A percentile compares a stretch with the other conserved stretches of the same genome.
These are phyloP conservation scores for Poecilia velifera DNA, from an alignment of 2,797 vertebrate species.

Conservation along the genomic window DNA sequence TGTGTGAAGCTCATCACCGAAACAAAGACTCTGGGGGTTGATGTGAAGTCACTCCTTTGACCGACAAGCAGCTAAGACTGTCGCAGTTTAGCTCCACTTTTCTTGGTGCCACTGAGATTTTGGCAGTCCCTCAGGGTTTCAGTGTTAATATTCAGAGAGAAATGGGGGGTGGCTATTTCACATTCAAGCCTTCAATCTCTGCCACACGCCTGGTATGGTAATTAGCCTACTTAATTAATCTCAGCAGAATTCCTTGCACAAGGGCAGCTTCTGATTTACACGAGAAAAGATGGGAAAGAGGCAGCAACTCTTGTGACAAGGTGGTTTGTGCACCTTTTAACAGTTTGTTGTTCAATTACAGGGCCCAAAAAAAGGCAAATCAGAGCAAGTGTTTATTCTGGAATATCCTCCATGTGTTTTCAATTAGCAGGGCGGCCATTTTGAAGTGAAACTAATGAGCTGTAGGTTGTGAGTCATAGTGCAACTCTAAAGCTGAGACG, in stretches of 20 bases:
- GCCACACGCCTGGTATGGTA: constrained; percentile 77
- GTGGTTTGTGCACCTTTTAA: constrained; percentile 39
- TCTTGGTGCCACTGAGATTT: constrained; percentile 67
- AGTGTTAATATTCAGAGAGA: constrained; percentile 80
- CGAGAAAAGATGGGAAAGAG: constrained; percentile 64
- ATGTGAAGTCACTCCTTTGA: constrained; percentile 44
- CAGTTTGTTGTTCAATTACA: constrained; percentile 26
- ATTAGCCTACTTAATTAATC: constrained; percentile 82
- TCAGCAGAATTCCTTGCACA: constrained; percentile 73
- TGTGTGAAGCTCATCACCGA: constrained; percentile 33
- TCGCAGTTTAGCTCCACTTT: constrained; percentile 67
- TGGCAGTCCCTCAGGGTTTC: constrained; percentile 72
- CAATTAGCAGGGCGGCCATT: constrained; percentile 74
- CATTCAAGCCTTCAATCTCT: constrained; percentile 75
- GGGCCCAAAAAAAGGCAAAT: constrained; percentile 27
- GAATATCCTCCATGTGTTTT: constrained; percentile 66
- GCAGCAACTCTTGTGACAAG: constrained; percentile 41
- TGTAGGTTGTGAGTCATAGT: constrained; percentile 46
- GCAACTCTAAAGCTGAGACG: constrained; percentile 58
- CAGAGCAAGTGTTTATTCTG: constrained; percentile 27
- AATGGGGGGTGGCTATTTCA: constrained; percentile 75
- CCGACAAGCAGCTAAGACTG: constrained; percentile 47
- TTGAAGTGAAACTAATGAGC: constrained; percentile 72
- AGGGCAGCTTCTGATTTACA: constrained; percentile 75
- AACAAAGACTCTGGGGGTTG: constrained; percentile 24